Base-by-base conservation (phyloP, 2,888 invertebrate genomes). In the Philereme vetulata region DNA sequence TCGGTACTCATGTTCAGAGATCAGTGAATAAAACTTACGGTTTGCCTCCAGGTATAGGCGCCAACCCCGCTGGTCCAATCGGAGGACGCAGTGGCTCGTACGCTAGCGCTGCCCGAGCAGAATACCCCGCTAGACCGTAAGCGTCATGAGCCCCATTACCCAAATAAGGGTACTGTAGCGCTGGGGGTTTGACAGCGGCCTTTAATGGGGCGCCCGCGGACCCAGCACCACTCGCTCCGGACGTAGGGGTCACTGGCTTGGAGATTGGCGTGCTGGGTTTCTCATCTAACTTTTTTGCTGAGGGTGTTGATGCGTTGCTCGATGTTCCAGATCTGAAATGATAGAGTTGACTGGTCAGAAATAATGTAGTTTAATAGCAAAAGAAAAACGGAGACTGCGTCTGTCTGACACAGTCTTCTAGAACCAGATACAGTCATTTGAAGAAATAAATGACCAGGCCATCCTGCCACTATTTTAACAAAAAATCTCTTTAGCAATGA, bases 261-360 rank as follows among this genome's bases (percentile, higher is more conserved):
- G 97, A 96, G 72, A 97, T 97, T 4, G 98, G 98, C 35, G 98
- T 98, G 66, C 96, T 95, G 7, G 98, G 97, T 85, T 97, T 97
- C 77, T 97, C 97, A 83, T 96, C 96, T 84, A 96, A 90, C 84
- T 97, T 96, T 85, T 96, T 96, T 67, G 96, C 96, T 61, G 97
- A 97, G 1, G 97, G 97, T 38, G 97, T 97, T 72, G 97, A 97
- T n/a, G 97, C 97, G 82, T 97, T 97, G 76, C 97, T 97, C 62
- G 97, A 97, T 42, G 97, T 96, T 49, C 97, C 97, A 71, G 97
- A 97, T 77, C 97, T 93, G 60, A 45, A 70, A 67, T 11, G 7
- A 32, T 56, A 33, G 10, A 56, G 33, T 51, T 43, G 4, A 43
- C 34, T 5, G 34, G 21, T 55, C 5, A 46, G 10, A 40, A 45